Base-by-base conservation (phyloP, 2,888 invertebrate genomes). In the Poecilobothrus nobilitatus region DNA sequence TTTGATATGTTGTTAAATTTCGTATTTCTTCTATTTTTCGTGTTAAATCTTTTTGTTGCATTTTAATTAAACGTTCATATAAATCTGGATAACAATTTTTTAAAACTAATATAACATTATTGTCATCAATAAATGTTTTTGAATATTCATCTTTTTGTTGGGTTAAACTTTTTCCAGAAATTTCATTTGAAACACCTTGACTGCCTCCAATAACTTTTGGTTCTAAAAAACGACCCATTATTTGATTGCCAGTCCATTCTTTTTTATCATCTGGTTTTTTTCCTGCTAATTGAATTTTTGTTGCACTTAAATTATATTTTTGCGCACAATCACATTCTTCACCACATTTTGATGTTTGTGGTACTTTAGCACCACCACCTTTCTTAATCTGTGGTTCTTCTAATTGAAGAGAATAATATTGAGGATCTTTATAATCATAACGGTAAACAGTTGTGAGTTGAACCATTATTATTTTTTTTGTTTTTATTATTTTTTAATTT, bases 1-100 rank as follows among this genome's bases (percentile, higher is more conserved):
- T 81, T 78, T 87, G 86, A 75, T 88, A 88, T 0, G 87, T 87
- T 8, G 85, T 83, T 63, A 80, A 80, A 72, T 86, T 76, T 34
- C 87, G 81, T 74, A 87, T 85, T 7, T 76, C 77, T 71, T 87
- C 84, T 41, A 86, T 81, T 44, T 84, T 78, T 12, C 83, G 80
- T 62, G 83, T 78, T 6, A 85, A 75, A 68, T 85, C 84, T 67
- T 84, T 81, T 21, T 84, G 83, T 6, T 86, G 84, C 70, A 84
- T 80, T 8, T 80, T 78, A 70, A 84, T 82, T 1, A 87, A 74
- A 18, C 85, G 81, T 73, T 85, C 85, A 71, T 86, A 86, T 27
- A 87, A 79, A 74, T 84, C 84, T 0, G 87, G 87, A 75, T 85
- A 85, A 71, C 85, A 83, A 64, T 78, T 78, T 18, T 77, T 76